phyloP scores from a whole-genome alignment of 92 coral and sea anemone genomes.

The Palythoa heliodiscus region DNA sequence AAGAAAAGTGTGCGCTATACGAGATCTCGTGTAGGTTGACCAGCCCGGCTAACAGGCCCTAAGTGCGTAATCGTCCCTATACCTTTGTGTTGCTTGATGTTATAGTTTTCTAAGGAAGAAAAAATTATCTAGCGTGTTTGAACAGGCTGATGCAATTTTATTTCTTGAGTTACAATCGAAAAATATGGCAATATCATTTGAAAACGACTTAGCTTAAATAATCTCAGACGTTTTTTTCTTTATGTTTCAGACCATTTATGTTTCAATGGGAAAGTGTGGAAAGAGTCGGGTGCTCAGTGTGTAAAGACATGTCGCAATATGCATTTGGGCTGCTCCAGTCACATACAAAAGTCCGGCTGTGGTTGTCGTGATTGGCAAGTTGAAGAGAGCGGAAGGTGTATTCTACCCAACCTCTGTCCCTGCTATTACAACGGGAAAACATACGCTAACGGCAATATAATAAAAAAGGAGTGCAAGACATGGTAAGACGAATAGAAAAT shows the following conservation, averaged over 20 bases:
- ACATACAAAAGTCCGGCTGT: constrained; percentile 41
- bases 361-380: constrained; percentile 42
- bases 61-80: too few species aligned
- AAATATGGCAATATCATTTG: too few species aligned
- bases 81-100: too few species aligned
- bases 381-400: constrained; percentile 43
- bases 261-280: constrained; percentile 52
- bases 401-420: constrained; percentile 42
- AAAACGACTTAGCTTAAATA: too few species aligned
- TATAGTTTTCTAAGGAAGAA: too few species aligned
- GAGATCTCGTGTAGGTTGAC: too few species aligned
- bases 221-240: not conserved
- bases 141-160: too few species aligned
- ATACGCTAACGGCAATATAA: constrained; percentile 39
- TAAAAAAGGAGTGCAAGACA: constrained; percentile 39
- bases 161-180: too few species aligned
- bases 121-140: too few species aligned
- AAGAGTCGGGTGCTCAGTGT: constrained; percentile 45
- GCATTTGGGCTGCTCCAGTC: constrained; percentile 46
- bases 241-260: constrained; percentile 25
- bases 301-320: constrained; percentile 50
- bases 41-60: too few species aligned
- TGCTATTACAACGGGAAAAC: constrained; percentile 45
- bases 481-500: constrained; percentile 20
- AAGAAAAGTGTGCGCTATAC: too few species aligned